Percentiles rank a stretch among this genome's conserved stretches.
These are phyloP conservation scores for Chironex yamaguchii DNA, from an alignment of 30 jellyfish, hydroid and myxozoan species.

Conservation along the genomic window DNA sequence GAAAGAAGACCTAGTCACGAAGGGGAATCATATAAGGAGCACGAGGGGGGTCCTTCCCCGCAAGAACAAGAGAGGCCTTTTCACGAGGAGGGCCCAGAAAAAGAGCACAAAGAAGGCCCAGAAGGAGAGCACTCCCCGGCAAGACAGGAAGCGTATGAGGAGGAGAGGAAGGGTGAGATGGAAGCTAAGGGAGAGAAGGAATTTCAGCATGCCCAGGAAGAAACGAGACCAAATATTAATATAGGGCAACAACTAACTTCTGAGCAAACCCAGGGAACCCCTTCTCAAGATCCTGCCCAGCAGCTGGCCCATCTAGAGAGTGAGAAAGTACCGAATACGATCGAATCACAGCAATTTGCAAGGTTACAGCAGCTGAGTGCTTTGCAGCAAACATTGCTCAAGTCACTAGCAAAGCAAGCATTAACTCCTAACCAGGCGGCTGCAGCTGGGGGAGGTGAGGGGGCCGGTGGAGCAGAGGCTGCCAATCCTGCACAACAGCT, in stretches of 20 bases:
- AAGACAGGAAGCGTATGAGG: not conserved
- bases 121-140: too few relatives aligned
- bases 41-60: too few relatives aligned
- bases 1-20: not conserved
- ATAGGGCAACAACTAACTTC: too few relatives aligned
- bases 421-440: slow-evolving; percentile 14
- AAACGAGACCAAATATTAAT: too few relatives aligned
- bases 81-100: too few relatives aligned
- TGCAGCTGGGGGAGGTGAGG: not conserved
- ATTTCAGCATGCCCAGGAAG: too few relatives aligned
- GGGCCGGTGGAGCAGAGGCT: not conserved
- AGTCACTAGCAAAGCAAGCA: slow-evolving; percentile 75
- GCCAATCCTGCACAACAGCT: not conserved
- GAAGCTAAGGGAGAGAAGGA: not conserved
- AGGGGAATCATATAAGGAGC: not conserved
- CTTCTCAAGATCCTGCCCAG: too few relatives aligned
- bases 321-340: slow-evolving; percentile 49
- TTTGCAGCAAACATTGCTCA: slow-evolving; percentile 75
- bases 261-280: too few relatives aligned
- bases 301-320: slow-evolving; percentile 13
- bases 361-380: slow-evolving; percentile 74
- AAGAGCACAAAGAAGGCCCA: too few relatives aligned
- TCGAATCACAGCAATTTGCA: slow-evolving; percentile 76
- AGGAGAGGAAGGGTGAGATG: not conserved
- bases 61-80: too few relatives aligned